Base-by-base conservation (phyloP, 1,140 invertebrate genomes). In the Megalonaias nervosa region DNA sequence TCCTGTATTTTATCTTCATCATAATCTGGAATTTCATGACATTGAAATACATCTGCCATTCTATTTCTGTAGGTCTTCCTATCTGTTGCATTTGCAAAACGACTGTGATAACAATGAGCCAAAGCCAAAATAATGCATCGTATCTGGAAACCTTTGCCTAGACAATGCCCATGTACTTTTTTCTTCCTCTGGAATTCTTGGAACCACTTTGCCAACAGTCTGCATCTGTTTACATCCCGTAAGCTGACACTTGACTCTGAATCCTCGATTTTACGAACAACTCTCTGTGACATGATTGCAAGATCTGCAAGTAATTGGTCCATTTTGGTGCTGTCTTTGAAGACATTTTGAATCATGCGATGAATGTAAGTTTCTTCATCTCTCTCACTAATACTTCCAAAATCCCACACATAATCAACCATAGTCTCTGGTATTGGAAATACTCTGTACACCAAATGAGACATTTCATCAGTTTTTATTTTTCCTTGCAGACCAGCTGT, bases 31-130 rank as follows among this genome's bases (percentile, higher is more conserved):
- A 38, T 23, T 12, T 67, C n/a, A 58, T 80, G 71, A 2, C 38
- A 16, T 19, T 19, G 17, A 68, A 85, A 83, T 11, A 64, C 16
- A 4, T 3, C 6, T 23, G 71, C 70, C 13, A 85, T 77, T 9
- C 67, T 11, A 6, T 80, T 21, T 38, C 78, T 64, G 71, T 82
- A 85, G 17, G 62, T 59, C 23, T 75, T 59, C 60, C 85, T 74
- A 15, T 69, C 74, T 15, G 19, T 19, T 55, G 69, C 59, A 19
- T 61, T 31, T 48, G 69, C 55, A 23, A 87, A 79, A 38, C 83
- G 77, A 57, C 81, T 76, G 57, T 87, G 82, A 67, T 86, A 87
- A 71, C 85, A 87, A 66, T 85, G 81, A 15, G 81, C 79, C 3
- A 86, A 66, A 38, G 83, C 77, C 23, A 86, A 68, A n/a, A 83